Evolutionary conservation across 1,140 invertebrate species (phyloP).

Genomic region (Musca vetustissima): DNA sequence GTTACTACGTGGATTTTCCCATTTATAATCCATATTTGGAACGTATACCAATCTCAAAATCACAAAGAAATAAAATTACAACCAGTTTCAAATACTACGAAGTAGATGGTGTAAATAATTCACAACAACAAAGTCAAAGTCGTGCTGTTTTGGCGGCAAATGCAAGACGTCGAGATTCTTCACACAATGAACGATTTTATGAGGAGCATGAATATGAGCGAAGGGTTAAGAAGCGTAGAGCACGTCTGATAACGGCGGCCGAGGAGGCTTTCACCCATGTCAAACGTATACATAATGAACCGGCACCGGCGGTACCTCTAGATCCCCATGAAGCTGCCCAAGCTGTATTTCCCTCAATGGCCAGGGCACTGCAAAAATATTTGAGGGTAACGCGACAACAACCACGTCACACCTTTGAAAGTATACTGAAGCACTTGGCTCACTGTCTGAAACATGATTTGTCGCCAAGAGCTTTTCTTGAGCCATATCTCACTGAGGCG

Average conservation of each 20-base stretch:
- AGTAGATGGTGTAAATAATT: constrained; percentile 82
- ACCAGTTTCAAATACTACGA: constrained; percentile 96
- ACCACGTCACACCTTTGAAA: constrained; percentile 90
- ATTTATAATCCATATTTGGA: constrained; percentile 97
- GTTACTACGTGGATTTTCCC: constrained; percentile 94
- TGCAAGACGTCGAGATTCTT: constrained; percentile 75
- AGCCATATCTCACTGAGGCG: constrained; percentile 79
- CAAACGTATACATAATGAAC: constrained; percentile 73
- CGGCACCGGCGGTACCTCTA: constrained; percentile 70
- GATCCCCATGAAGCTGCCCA: constrained; percentile 94
- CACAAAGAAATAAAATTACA: constrained; percentile 70
- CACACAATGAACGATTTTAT: constrained; percentile 96
- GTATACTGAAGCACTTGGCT: constrained; percentile 83
- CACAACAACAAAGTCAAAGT: constrained; percentile 67
- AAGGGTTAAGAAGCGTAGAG: constrained; percentile 85
- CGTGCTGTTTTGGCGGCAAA: constrained; percentile 71
- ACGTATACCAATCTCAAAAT: constrained; percentile 82
- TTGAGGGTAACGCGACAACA: constrained; percentile 93
- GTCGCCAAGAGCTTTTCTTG: constrained; percentile 89
- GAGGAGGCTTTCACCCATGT: constrained; percentile 98
- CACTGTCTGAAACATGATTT: constrained; percentile 90
- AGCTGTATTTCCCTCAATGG: constrained; percentile 95
- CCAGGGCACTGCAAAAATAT: constrained; percentile 94
- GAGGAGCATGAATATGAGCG: constrained; percentile 97
- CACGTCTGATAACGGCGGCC: constrained; percentile 85